phyloP scores from a whole-genome alignment of 2,113 vertebrate genomes.

The Helogale parvula region DNA sequence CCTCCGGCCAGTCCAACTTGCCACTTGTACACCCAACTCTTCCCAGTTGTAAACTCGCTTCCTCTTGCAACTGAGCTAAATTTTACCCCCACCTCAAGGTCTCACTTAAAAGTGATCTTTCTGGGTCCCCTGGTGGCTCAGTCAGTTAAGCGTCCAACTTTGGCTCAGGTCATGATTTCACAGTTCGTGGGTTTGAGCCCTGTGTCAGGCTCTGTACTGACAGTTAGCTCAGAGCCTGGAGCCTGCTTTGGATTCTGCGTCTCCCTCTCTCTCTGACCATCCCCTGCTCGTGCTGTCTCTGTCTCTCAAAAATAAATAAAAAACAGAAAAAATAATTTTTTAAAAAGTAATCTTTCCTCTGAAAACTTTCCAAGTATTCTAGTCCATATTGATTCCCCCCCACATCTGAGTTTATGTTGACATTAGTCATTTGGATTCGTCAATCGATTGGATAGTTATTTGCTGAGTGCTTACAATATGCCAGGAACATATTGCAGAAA shows the following conservation, averaged over 20 bases:
- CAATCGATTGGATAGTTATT: neutral
- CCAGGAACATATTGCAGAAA: neutral
- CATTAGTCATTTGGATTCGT: neutral
- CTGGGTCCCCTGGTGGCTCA: neutral
- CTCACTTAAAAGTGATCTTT: slow-evolving; percentile 6
- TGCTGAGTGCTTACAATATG: neutral
- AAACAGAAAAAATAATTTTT: too few species aligned
- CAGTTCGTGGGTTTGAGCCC: too few species aligned
- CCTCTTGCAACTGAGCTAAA: neutral
- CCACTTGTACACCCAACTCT: neutral
- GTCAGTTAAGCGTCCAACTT: too few species aligned
- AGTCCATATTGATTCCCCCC: neutral
- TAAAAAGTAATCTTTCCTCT: slow-evolving; percentile 14
- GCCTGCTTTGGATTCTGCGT: too few species aligned
- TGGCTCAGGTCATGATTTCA: too few species aligned
- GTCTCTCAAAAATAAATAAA: too few species aligned
- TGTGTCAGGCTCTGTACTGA: too few species aligned
- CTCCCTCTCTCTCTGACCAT: too few species aligned
- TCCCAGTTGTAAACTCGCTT: neutral
- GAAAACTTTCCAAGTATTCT: neutral
- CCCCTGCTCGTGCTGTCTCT: too few species aligned
- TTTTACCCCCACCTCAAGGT: neutral
- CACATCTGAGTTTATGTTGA: slow-evolving; percentile 10
- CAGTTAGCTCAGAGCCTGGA: too few species aligned
- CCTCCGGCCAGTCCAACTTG: neutral